Base-by-base conservation (phyloP, 2,797 vertebrate genomes). In the Steatocranus sp. region DNA sequence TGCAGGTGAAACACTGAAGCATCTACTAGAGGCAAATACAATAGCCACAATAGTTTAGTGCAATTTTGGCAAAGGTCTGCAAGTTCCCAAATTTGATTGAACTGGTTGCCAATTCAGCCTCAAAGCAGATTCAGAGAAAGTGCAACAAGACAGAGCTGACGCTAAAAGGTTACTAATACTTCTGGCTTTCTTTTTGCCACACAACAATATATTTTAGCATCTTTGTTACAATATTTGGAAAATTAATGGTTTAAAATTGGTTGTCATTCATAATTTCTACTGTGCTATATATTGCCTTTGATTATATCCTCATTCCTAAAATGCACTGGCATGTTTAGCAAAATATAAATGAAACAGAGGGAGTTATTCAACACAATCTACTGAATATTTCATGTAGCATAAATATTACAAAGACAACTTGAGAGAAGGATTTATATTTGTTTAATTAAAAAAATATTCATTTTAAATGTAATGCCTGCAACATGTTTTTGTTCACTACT, bases 1-100 rank as follows among this genome's bases (percentile, higher is more conserved):
- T 46, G 68, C 79, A 85, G 80, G 76, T 82, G 80, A 79, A 84
- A 80, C 53, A 8, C 49, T 9, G 66, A 73, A 56, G 54, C 66
- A 78, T 82, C 10, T 23, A 78, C 76, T 46, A 7, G 43, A 10
- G 46, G 20, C 30, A 74, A 61, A 86, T 36, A 10, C 27, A 80
- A 81, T 61, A 78, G 53, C 17, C 32, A 34, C 76, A 63, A 25
- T 38, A 50, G 18, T 5, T 14, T 5, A 30, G 75, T 43, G 48
- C 5, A 3, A 38, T 56, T 83, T 78, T 32, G 30, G 56, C 30
- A 53, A 20, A 81, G 75, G 86, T 75, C 49, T 75, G 58, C 36
- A 11, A 68, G 78, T 38, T 23, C 49, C 80, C 20, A 27, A 49
- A 75, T 38, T 70, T 73, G 86, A 78, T 41, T 77, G 68, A 77